phyloP scores from a whole-genome alignment of 1,140 invertebrate species.

The Ceratitis capitata region DNA sequence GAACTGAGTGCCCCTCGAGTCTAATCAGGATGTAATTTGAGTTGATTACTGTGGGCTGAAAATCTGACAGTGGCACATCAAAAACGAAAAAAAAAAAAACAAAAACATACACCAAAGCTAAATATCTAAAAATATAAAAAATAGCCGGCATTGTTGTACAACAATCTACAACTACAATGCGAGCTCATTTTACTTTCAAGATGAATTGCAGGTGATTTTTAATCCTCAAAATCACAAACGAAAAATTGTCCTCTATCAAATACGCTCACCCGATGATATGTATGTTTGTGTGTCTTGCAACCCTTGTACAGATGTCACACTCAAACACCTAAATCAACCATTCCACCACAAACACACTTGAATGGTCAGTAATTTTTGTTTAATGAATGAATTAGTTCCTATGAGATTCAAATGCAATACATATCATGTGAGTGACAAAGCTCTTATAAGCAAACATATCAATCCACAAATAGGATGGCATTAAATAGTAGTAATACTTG shows the following conservation, averaged over 20 bases:
- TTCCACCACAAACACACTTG: neutral
- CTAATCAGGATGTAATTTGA: constrained; percentile 41
- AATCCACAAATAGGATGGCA: neutral
- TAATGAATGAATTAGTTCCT: constrained; percentile 40
- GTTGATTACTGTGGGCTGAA: constrained; percentile 30
- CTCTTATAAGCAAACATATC: neutral
- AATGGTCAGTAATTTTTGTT: constrained; percentile 41
- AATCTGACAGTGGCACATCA: constrained; percentile 38
- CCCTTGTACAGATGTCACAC: neutral
- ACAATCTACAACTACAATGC: neutral
- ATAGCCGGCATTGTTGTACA: neutral
- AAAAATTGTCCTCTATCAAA: neutral
- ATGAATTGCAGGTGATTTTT: constrained; percentile 38
- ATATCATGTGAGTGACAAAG: neutral
- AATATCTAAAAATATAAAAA: neutral
- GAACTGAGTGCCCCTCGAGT: constrained; percentile 20
- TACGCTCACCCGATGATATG: too few species aligned
- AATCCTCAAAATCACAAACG: neutral
- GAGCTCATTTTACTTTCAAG: neutral
- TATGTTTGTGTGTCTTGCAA: neutral
- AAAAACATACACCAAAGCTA: neutral
- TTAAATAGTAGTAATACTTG: neutral
- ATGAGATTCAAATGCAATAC: constrained; percentile 12
- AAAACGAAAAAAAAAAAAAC: constrained; percentile 29
- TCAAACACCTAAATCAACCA: neutral